Evolutionary conservation across 2,797 vertebrate genomes (phyloP).

Genomic region (Schizopygopsis pylzovi): DNA sequence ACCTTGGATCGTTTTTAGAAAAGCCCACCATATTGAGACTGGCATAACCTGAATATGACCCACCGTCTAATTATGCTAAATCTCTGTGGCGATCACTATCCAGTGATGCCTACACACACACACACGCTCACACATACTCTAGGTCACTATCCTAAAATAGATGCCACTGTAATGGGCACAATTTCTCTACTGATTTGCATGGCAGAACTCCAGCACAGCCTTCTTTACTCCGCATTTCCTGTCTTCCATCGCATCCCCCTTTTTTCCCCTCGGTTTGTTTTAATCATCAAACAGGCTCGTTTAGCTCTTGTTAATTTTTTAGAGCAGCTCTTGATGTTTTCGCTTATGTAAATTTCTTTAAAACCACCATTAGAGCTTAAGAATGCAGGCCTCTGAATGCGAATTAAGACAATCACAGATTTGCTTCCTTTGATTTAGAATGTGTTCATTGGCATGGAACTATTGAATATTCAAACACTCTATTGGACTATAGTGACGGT

Average conservation of each 20-base stretch:
- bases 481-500: neutral
- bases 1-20: slow-evolving; percentile 27
- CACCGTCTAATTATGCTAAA: slow-evolving; percentile 51
- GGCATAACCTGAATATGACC: slow-evolving; percentile 54
- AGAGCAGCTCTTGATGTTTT: slow-evolving; percentile 36
- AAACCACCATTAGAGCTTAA: neutral
- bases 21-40: slow-evolving; percentile 39
- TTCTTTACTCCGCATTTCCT: slow-evolving; percentile 32
- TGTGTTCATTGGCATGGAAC: neutral
- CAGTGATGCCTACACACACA: slow-evolving; percentile 31
- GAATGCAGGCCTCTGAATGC: neutral
- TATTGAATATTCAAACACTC: slow-evolving; percentile 25
- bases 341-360: neutral
- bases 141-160: slow-evolving; percentile 53
- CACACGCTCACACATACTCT: slow-evolving; percentile 27
- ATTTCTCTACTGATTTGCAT: slow-evolving; percentile 45
- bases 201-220: slow-evolving; percentile 33
- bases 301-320: slow-evolving; percentile 39
- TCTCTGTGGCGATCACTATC: slow-evolving; percentile 40
- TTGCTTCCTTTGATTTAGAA: slow-evolving; percentile 17
- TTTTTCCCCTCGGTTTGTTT: slow-evolving; percentile 32
- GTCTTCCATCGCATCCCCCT: slow-evolving; percentile 16
- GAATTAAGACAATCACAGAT: slow-evolving; percentile 23
- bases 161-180: slow-evolving; percentile 53
- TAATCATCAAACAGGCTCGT: slow-evolving; percentile 40